phyloP scores from a whole-genome alignment of 2,888 invertebrate genomes.

The Eledone cirrhosa region DNA sequence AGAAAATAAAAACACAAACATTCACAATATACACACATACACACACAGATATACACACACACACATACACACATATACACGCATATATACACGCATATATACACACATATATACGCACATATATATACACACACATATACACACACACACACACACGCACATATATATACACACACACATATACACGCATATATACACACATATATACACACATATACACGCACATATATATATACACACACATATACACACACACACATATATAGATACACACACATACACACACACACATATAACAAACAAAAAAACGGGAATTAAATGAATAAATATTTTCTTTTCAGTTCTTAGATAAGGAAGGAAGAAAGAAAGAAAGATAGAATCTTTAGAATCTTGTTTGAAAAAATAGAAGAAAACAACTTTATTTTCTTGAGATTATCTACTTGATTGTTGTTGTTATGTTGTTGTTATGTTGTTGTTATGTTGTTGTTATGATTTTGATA shows the following conservation, averaged over 20 bases:
- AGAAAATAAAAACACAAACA: neutral
- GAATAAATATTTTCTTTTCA: neutral
- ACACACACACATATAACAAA: neutral
- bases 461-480: too few relatives aligned
- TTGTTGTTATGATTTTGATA: too few relatives aligned
- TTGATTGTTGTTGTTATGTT: too few relatives aligned
- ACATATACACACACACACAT: neutral
- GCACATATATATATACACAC: neutral
- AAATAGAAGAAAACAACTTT: too few relatives aligned
- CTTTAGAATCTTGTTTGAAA: too few relatives aligned
- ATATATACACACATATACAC: too few relatives aligned
- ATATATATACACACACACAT: neutral
- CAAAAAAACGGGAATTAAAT: neutral
- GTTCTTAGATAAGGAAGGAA: too few relatives aligned
- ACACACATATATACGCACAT: neutral
- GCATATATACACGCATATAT: neutral
- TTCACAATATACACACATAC: neutral
- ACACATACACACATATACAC: neutral
- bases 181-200: too few relatives aligned
- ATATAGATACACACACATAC: neutral
- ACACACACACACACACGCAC: neutral
- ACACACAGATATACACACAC: neutral
- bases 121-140: neutral
- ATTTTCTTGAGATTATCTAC: too few relatives aligned
- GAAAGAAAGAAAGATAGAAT: too few relatives aligned